Evolutionary conservation across 2,797 vertebrate genomes (phyloP).

Genomic region (Lepidocolaptes lacrymiger): DNA sequence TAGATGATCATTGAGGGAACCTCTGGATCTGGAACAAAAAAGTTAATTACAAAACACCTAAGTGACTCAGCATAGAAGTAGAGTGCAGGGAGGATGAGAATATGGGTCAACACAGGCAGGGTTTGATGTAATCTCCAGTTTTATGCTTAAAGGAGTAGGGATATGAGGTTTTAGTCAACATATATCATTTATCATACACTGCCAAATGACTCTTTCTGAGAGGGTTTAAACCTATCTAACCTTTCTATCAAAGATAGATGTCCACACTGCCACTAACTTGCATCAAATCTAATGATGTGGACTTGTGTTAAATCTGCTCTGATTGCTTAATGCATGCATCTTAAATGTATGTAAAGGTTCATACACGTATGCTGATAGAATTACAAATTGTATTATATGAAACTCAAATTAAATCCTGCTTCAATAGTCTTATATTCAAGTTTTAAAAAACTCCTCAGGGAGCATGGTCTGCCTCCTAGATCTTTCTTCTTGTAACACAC

Average conservation of each 20-base stretch:
- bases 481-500: not conserved
- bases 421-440: not conserved
- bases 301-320: not conserved
- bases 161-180: not conserved
- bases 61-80: not conserved
- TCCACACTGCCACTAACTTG: fast-evolving
- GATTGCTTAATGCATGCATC: not conserved
- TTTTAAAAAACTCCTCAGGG: not conserved
- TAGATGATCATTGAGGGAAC: not conserved
- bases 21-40: not conserved
- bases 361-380: not conserved
- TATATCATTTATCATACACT: not conserved
- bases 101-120: not conserved
- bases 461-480: not conserved
- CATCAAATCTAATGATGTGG: not conserved
- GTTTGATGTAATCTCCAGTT: not conserved
- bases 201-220: not conserved
- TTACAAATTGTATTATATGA: not conserved
- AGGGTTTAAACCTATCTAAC: not conserved
- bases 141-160: not conserved
- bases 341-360: not conserved
- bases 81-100: not conserved
- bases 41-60: not conserved
- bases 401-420: not conserved
- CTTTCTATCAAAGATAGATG: not conserved